Base-by-base conservation (phyloP, 2,797 vertebrate genomes). In the Acipenser oxyrinchus region DNA sequence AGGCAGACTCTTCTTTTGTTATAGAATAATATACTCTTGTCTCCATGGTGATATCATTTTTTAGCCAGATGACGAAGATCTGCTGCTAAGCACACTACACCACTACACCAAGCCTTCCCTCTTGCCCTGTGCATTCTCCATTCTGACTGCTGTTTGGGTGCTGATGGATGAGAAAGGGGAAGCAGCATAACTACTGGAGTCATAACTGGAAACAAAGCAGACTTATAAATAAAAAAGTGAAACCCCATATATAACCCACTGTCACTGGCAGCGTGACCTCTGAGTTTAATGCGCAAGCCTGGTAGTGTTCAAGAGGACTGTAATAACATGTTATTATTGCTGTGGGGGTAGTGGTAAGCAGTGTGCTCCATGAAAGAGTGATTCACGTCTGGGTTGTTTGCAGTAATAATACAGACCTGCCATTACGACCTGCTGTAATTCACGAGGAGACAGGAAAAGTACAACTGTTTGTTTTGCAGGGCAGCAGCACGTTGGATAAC, bases 401-500 rank as follows among this genome's bases (percentile, higher is more conserved):
- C 58, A 67, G 59, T 51, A 67, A 67, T 67, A 67, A 67, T 62
- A 67, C 49, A 7, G 58, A n/a, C 13, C 50, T 62, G 58, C 59
- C 66, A 62, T 51, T 51, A 67, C 12, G 66, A 52, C 18, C n/a
- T 67, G 59, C 50, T 62, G 58, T 67, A 67, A 51, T 48, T 67
- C 58, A 67, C 7, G 23, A 49, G 50, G 18, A n/a, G 12, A 10
- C 48, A 51, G 48, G 59, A 62, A 53, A 50, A 8, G 66, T 51
- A 11, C 18, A 23, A 62, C 57, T 61, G 50, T 62, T 67, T 67
- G 59, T 67, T 59, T 67, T 67, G n/a, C 58, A 51, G 15, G 48
- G 6, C 49, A 60, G 49, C 12, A 51, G 50, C n/a, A 48, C 10
- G 10, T 52, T 60, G 50, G 61, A 62, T 62, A 9, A 62, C 37